Conservation (phyloP, 2,113 vertebrate genomes). For the Platichthys stellatus region DNA sequence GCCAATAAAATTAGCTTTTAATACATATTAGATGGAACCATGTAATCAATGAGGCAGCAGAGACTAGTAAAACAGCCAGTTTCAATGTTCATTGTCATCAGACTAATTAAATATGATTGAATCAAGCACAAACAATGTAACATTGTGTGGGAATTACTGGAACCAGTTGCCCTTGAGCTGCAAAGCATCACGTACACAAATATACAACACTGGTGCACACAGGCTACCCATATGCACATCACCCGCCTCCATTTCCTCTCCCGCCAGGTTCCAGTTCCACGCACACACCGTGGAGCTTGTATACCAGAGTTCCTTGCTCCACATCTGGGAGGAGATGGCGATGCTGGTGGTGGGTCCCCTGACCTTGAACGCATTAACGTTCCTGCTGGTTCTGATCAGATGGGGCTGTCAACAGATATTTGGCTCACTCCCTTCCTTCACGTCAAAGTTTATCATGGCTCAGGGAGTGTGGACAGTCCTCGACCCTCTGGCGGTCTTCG, state of each 20-base stretch:
- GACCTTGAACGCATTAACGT: constrained; percentile 85
- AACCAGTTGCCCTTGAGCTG: constrained; percentile 40
- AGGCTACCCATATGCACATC: constrained; percentile 36
- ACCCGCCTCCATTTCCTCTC: constrained; percentile 46
- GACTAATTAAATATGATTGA: constrained; percentile 50
- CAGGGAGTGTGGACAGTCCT: constrained; percentile 95
- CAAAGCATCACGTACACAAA: constrained; percentile 47
- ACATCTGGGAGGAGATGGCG: constrained; percentile 87
- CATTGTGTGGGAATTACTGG: constrained; percentile 32
- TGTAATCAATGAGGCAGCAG: constrained; percentile 1
- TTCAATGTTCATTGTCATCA: constrained; percentile 31
- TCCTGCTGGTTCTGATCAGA: constrained; percentile 93
- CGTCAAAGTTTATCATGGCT: constrained; percentile 97
- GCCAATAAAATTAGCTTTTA: neutral
- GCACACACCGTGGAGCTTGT: constrained; percentile 89
- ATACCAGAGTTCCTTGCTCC: constrained; percentile 90
- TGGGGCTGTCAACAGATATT: constrained; percentile 95
- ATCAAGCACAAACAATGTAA: constrained; percentile 48
- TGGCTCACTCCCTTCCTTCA: constrained; percentile 91
- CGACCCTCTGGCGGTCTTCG: constrained; percentile 93
- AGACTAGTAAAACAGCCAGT: constrained; percentile 1
- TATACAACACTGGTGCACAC: constrained; percentile 36
- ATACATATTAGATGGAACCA: neutral
- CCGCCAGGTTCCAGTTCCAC: constrained; percentile 86
- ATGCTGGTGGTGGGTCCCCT: constrained; percentile 90